Conservation (phyloP, 2,888 invertebrate species). For the Cantharis rustica region DNA sequence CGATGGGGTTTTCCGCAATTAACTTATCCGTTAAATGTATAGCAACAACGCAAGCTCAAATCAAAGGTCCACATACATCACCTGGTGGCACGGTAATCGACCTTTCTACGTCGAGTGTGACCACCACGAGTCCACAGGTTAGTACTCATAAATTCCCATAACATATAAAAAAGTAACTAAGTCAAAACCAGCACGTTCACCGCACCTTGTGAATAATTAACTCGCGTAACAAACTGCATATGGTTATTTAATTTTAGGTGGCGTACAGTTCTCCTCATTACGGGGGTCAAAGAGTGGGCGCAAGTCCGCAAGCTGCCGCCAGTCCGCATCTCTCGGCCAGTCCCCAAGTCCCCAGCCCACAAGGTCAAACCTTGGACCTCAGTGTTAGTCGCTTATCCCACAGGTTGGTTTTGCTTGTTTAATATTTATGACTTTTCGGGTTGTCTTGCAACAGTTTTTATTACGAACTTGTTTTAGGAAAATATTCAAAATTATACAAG, state of each 20-base stretch:
- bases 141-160: conserved; percentile 18
- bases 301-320: conserved; percentile 84
- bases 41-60: conserved; percentile 70
- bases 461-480: neutral
- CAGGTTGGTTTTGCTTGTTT: conserved; percentile 62
- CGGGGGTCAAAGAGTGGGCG: conserved; percentile 72
- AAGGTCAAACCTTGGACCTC: conserved; percentile 88
- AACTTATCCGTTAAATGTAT: conserved; percentile 86
- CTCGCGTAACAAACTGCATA: conserved; percentile 39
- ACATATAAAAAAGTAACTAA: conserved; percentile 21
- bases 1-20: conserved; percentile 79
- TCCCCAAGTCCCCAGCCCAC: conserved; percentile 89
- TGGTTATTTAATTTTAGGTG: conserved; percentile 61
- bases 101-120: conserved; percentile 84
- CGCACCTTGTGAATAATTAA: conserved; percentile 40
- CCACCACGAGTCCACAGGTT: conserved; percentile 83
- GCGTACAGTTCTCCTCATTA: conserved; percentile 79
- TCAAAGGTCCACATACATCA: conserved; percentile 73
- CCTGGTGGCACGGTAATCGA: conserved; percentile 83
- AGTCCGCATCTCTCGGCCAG: conserved; percentile 80
- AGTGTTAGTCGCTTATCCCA: conserved; percentile 86
- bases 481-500: neutral
- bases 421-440: conserved; percentile 22
- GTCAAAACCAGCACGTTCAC: conserved; percentile 26
- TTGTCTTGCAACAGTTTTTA: conserved; percentile 8